Conservation (phyloP, 2,113 vertebrate genomes). For the Oryzias celebensis region DNA sequence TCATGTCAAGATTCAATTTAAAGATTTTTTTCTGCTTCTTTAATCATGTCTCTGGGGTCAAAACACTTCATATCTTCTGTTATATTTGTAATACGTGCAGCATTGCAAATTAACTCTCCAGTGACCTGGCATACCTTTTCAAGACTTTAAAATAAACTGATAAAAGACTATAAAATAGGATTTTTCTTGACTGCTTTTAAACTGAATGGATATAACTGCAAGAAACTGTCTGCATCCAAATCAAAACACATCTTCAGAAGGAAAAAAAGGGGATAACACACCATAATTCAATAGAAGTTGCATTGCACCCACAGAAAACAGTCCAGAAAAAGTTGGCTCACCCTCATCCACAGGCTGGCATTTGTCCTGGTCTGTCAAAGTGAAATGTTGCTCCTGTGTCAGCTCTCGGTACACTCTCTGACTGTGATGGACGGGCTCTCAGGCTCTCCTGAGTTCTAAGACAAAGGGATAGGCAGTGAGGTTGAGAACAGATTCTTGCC, state of each 20-base stretch:
- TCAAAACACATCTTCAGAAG: constrained; percentile 53
- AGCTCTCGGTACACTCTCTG: constrained; percentile 44
- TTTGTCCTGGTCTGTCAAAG: constrained; percentile 54
- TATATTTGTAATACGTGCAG: constrained; percentile 9
- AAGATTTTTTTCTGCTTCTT: constrained; percentile 21
- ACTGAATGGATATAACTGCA: constrained; percentile 16
- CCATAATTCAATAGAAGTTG: constrained; percentile 55
- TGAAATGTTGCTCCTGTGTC: constrained; percentile 64
- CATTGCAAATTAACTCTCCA: constrained; percentile 20
- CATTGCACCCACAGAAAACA: constrained; percentile 31
- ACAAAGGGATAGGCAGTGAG: constrained; percentile 32
- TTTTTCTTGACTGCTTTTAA: constrained; percentile 33
- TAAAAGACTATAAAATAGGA: background rate
- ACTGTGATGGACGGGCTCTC: constrained; percentile 56
- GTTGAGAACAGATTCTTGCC: constrained; percentile 55
- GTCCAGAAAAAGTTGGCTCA: constrained; percentile 48
- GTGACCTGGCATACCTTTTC: background rate
- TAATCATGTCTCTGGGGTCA: no score
- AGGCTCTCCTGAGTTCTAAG: constrained; percentile 41
- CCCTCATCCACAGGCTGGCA: constrained; percentile 38
- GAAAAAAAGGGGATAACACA: constrained; percentile 35
- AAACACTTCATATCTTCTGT: constrained; percentile 22
- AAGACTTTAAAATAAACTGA: background rate
- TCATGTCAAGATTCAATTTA: no score
- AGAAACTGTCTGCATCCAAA: constrained; percentile 36